Evolutionary conservation across 2,888 invertebrate species (phyloP), one percentile per base, ranked within the genome.

Genomic region (Mystacides longicornis): DNA sequence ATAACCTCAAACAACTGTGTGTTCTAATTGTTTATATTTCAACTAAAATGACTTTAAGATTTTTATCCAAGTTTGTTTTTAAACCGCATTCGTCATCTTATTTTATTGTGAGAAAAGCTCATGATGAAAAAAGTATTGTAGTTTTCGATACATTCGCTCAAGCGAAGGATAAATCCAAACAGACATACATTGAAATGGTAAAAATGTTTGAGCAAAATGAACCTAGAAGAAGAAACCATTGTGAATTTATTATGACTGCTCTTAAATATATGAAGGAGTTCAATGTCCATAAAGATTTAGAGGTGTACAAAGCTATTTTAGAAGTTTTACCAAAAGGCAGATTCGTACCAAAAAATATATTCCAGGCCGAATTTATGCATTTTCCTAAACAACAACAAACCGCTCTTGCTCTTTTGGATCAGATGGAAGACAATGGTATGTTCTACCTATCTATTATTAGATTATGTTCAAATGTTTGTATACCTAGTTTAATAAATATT

Each of bases 361-460:
- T 91, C 70, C 92, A 96, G 78, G 83, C 86, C 0, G 93, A 94
- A 70, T 90, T 95, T 65, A 82, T 88, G 83, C 93, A 96, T 69
- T 97, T 89, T 74, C 95, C 96, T 0, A 91, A 91, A 68, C 98
- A 99, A 67, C 98, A 99, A 66, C 87, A 93, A 60, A 93, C 93
- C 71, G 88, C 88, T 37, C 83, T 95, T n/a, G 89, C 90, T 68
- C 68, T 99, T 51, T 72, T 97, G 22, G 88, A 91, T 64, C 87
- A 94, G 77, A 99, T 99, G 98, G 97, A 98, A 77, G 82, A 88
- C 63, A 85, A 91, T 71, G 88, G 92, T 88, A 72, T 66, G 27
- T 22, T n/a, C n/a, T n/a, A n/a, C n/a, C n/a, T n/a, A n/a, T n/a
- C n/a, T n/a, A n/a, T n/a, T n/a, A n/a, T n/a, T n/a, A n/a, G n/a